These are phyloP conservation scores for Chromoteleia sp. DNA, from an alignment of 2,888 invertebrate genomes.

Conservation along the genomic window DNA sequence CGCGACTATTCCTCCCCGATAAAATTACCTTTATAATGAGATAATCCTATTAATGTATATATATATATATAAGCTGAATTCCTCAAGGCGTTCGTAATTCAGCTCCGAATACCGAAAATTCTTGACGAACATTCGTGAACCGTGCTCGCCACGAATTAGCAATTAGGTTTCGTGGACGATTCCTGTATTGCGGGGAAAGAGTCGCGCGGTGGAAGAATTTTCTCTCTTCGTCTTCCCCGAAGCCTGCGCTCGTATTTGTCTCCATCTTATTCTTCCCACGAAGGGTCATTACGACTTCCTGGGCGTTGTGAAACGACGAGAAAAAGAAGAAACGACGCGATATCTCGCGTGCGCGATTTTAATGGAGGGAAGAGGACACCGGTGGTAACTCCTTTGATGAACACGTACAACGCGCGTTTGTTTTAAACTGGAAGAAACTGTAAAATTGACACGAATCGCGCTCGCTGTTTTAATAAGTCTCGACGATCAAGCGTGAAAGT, in stretches of 20 bases:
- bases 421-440: neutral
- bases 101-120: conserved; percentile 42
- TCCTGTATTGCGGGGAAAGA: conserved; percentile 22
- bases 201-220: neutral
- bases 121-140: conserved; percentile 34
- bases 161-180: conserved; percentile 51
- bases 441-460: no score
- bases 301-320: conserved; percentile 74
- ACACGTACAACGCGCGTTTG: conserved; percentile 1
- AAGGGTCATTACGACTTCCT: conserved; percentile 82
- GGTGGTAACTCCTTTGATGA: conserved; percentile 38
- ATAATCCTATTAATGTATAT: conserved; percentile 51
- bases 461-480: no score
- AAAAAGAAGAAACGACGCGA: conserved; percentile 65
- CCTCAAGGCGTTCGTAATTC: conserved; percentile 1
- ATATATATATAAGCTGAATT: conserved; percentile 25
- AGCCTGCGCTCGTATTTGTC: conserved; percentile 26
- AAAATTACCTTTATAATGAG: conserved; percentile 49
- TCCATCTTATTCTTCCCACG: conserved; percentile 79
- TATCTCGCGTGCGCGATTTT: conserved; percentile 71
- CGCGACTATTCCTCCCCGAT: conserved; percentile 20
- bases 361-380: conserved; percentile 31
- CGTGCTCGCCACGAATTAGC: conserved; percentile 47
- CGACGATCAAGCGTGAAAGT: conserved; percentile 4
- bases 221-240: conserved; percentile 29